Evolutionary conservation across 2,113 vertebrate genomes (phyloP), one percentile per base, ranked within the genome.

Genomic region (Bubo bubo): DNA sequence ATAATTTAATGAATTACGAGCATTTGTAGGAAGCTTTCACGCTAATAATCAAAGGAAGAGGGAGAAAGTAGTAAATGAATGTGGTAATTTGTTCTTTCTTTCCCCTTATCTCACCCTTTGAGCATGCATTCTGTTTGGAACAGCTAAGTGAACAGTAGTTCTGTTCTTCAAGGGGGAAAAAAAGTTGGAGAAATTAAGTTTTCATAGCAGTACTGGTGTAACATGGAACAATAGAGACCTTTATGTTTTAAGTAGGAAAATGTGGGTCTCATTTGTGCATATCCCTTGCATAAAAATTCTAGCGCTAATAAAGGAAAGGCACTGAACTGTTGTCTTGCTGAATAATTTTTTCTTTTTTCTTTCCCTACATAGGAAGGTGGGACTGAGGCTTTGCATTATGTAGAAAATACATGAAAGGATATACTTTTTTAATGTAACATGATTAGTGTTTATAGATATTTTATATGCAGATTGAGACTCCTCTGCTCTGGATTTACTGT

Each of bases 51-150:
- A 94, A 85, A 93, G 85, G 87, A 91, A 82, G 67, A 91, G 88
- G 88, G 52, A 86, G 66, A 85, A 86, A 88, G 47, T 86, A 91
- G 34, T 91, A 92, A 93, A 91, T 97, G 91, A 96, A 96, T 96
- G 88, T 86, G 73, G 96, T 80, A 86, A 92, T 95, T 95, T 97
- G 95, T 96, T 95, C 93, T 79, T 92, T 86, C 67, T 97, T 93
- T 88, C 88, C 86, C 60, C 91, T 95, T 97, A 96, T 95, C 96
- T 97, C 96, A 97, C 94, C 79, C 95, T 91, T 88, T 75, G 95
- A 96, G 97, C 84, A 97, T 97, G 97, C 94, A 93, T 95, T 96
- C 91, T 96, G 84, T 96, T 95, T 95, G 91, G 86, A 97, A 85
- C 93, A 94, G 91, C 86, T 91, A 94, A 89, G 53, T 41, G 93